Conservation (phyloP, 2,113 vertebrate species). For the Hippocampus guttulatus region DNA sequence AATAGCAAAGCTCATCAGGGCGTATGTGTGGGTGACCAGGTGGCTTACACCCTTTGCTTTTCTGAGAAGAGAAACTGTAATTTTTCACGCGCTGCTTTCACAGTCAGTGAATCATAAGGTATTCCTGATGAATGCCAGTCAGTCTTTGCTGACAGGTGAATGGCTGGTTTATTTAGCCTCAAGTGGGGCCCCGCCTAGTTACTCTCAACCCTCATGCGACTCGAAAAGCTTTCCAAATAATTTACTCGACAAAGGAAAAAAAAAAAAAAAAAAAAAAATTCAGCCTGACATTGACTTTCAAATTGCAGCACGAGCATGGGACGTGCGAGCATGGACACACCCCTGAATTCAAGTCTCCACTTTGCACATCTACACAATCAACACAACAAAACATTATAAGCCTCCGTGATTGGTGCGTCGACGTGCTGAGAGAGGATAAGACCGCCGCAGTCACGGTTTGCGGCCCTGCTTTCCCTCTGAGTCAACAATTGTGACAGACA, state of each 20-base stretch:
- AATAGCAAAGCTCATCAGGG: conserved; percentile 38
- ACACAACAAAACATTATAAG: conserved; percentile 44
- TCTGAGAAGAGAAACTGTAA: conserved; percentile 28
- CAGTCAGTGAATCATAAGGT: conserved; percentile 41
- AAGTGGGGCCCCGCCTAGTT: conserved; percentile 17
- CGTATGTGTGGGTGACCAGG: conserved; percentile 52
- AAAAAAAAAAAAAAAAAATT: conserved; percentile 1
- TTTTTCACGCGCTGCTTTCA: conserved; percentile 54
- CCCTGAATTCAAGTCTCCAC: conserved; percentile 30
- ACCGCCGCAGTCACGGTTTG: conserved; percentile 42
- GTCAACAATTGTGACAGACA: conserved; percentile 46
- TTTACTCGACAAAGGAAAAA: not conserved
- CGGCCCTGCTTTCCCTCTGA: conserved; percentile 19
- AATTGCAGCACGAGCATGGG: conserved; percentile 26
- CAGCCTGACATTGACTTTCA: conserved; percentile 1
- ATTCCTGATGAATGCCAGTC: conserved; percentile 44
- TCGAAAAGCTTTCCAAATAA: not conserved
- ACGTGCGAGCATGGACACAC: conserved; percentile 41
- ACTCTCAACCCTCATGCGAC: conserved; percentile 19
- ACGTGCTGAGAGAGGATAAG: conserved; percentile 28
- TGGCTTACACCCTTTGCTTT: conserved; percentile 49
- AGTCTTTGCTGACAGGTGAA: conserved; percentile 60
- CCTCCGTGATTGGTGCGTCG: conserved; percentile 19
- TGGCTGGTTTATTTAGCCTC: conserved; percentile 46
- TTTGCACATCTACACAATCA: conserved; percentile 13